phyloP scores from a whole-genome alignment of 2,113 vertebrate genomes.

The Indri indri region DNA sequence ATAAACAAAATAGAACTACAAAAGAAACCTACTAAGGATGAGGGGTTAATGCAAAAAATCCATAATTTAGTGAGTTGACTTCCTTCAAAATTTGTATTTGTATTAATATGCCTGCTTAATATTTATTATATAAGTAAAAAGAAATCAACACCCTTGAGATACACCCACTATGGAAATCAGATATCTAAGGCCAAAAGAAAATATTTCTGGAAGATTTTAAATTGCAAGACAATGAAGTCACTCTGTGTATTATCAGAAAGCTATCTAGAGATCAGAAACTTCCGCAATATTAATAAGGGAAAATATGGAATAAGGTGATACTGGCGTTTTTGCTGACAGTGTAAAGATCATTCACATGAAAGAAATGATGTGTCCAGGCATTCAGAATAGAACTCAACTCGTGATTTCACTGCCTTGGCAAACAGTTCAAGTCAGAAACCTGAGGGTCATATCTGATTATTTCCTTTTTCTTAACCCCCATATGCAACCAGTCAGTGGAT shows the following conservation, averaged over 20 bases:
- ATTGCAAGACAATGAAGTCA: conserved; percentile 52
- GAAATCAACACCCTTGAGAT: neutral
- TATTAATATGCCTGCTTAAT: neutral
- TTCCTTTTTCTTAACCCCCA: neutral
- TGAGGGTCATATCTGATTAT: neutral
- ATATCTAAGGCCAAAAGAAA: conserved; percentile 38
- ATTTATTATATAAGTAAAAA: conserved; percentile 36
- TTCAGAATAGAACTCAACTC: neutral
- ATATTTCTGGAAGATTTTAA: conserved; percentile 5
- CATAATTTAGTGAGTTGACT: neutral
- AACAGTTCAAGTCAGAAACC: neutral
- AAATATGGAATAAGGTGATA: neutral
- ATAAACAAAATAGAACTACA: neutral
- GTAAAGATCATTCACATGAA: neutral
- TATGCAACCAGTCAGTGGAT: neutral
- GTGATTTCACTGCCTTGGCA: neutral
- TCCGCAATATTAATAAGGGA: neutral
- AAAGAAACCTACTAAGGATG: neutral
- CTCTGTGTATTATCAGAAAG: neutral
- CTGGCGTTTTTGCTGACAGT: neutral
- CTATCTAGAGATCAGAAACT: neutral
- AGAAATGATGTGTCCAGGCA: neutral
- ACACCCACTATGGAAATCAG: neutral
- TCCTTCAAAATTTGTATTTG: neutral
- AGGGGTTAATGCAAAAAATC: neutral